phyloP scores from a whole-genome alignment of 2,797 vertebrate species.

The Thamnophis elegans region DNA sequence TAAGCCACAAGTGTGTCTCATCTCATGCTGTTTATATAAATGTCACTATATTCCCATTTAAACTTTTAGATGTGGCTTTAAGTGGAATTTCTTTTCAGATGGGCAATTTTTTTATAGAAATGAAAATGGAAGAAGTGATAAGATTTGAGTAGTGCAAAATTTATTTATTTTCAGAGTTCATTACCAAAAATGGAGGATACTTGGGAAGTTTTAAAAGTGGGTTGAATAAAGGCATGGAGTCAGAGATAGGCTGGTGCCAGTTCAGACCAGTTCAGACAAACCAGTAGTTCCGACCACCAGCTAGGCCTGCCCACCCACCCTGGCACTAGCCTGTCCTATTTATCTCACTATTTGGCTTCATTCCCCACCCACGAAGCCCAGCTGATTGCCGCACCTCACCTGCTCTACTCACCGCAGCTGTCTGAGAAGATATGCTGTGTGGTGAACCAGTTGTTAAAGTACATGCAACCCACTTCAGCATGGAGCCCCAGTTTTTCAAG shows the following conservation, averaged over 20 bases:
- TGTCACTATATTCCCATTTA: background rate
- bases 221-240: background rate
- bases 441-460: no score
- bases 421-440: no score
- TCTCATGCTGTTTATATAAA: background rate
- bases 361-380: no score
- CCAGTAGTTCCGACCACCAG: no score
- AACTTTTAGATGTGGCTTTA: background rate
- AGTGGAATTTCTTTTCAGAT: background rate
- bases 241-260: no score
- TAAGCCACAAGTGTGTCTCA: background rate
- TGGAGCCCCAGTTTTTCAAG: background rate
- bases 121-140: background rate
- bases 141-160: background rate
- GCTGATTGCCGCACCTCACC: no score
- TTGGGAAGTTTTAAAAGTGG: background rate
- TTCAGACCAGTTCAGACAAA: no score
- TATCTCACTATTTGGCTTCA: no score
- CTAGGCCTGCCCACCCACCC: no score
- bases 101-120: background rate
- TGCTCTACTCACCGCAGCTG: no score
- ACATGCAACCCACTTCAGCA: no score
- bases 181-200: background rate
- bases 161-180: background rate
- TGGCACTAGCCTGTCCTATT: no score